Percentiles rank a stretch among this genome's conserved stretches.
Conservation (phyloP, 2,113 vertebrate species). For the Sander lucioperca region DNA sequence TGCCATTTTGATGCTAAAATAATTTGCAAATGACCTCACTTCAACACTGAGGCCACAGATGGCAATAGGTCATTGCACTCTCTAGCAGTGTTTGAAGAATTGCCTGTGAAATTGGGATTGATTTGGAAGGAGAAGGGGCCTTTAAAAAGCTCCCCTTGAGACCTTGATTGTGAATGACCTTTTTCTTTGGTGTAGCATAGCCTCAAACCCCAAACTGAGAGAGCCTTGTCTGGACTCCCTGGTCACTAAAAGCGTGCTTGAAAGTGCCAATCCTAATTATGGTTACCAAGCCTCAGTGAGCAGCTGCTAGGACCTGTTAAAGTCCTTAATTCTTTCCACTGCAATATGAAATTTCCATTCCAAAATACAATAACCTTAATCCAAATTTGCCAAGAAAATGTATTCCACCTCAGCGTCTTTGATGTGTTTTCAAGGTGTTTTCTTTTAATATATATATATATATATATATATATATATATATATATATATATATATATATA, state of each 20-base stretch:
- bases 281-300: slow-evolving; percentile 67
- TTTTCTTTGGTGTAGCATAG: slow-evolving; percentile 76
- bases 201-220: slow-evolving; percentile 79
- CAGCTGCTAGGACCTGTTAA: slow-evolving; percentile 68
- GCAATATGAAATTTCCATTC: slow-evolving; percentile 43
- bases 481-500: background rate
- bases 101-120: slow-evolving; percentile 76
- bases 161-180: slow-evolving; percentile 81
- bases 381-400: background rate
- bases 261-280: slow-evolving; percentile 81
- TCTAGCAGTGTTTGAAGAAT: slow-evolving; percentile 64
- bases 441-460: background rate
- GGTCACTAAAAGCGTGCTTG: slow-evolving; percentile 75
- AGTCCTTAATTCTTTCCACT: slow-evolving; percentile 57
- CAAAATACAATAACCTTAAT: slow-evolving; percentile 18
- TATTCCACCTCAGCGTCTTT: slow-evolving; percentile 1
- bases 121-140: slow-evolving; percentile 66
- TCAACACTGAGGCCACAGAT: slow-evolving; percentile 51
- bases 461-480: background rate
- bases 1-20: slow-evolving; percentile 18
- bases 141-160: slow-evolving; percentile 69
- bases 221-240: slow-evolving; percentile 76
- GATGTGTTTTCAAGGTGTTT: slow-evolving; percentile 15
- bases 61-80: slow-evolving; percentile 56
- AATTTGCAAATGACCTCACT: slow-evolving; percentile 41